Conservation (phyloP, 2,113 vertebrate species). For the Sinocyclocheilus anophthalmus region DNA sequence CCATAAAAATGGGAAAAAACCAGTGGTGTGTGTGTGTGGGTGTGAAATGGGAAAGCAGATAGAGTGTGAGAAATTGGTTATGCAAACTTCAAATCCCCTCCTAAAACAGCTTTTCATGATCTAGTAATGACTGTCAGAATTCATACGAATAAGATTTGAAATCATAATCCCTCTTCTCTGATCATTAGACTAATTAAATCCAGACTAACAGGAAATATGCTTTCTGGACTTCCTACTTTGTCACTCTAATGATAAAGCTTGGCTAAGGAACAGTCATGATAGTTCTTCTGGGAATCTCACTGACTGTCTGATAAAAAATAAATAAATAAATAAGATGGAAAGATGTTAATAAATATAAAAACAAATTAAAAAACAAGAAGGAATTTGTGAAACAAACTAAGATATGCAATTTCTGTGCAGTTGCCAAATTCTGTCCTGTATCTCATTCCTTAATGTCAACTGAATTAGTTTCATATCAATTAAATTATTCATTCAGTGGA, state of each 20-base stretch:
- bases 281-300: not conserved
- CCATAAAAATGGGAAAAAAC: too few species aligned
- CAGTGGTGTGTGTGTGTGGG: not conserved
- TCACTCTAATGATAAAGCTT: constrained; percentile 66
- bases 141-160: not conserved
- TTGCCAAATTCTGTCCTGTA: too few species aligned
- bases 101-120: constrained; percentile 1
- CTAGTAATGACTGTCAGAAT: constrained; percentile 5
- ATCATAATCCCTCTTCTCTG: constrained; percentile 52
- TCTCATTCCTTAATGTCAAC: too few species aligned
- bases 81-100: not conserved
- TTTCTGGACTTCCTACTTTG: constrained; percentile 70
- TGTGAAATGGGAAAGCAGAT: not conserved
- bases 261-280: constrained; percentile 45
- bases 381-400: too few species aligned
- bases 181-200: constrained; percentile 56
- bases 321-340: too few species aligned
- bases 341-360: too few species aligned
- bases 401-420: too few species aligned
- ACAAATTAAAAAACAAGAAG: too few species aligned
- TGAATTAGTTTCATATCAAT: too few species aligned
- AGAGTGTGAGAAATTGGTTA: constrained; percentile 14
- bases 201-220: constrained; percentile 65
- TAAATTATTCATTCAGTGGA: too few species aligned
- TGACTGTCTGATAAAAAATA: too few species aligned